A percentile compares a stretch with the other conserved stretches of the same genome.
phyloP scores from a whole-genome alignment of 2,888 invertebrate species.

The Minunthozetes semirufus region DNA sequence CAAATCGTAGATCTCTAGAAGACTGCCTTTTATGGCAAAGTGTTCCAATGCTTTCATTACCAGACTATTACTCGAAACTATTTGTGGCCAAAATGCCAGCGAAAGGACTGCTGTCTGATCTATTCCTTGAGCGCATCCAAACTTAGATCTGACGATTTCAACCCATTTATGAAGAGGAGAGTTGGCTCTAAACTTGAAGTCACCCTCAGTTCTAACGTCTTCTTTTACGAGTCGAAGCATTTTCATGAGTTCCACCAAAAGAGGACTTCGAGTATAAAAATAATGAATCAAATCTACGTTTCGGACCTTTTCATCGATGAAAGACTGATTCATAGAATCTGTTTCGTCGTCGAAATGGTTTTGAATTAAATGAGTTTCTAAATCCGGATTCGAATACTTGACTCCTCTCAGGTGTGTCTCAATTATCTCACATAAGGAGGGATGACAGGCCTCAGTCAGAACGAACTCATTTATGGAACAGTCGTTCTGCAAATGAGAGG shows the following conservation, averaged over 20 bases:
- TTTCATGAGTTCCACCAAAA: conserved; percentile 36
- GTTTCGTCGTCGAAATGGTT: conserved; percentile 36
- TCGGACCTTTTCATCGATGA: neutral
- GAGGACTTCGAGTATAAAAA: conserved; percentile 33
- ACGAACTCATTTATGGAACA: conserved; percentile 27
- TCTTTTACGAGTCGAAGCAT: conserved; percentile 32
- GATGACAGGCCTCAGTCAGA: conserved; percentile 33
- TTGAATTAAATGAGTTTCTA: conserved; percentile 21
- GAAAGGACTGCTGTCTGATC: conserved; percentile 19
- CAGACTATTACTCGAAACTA: conserved; percentile 19
- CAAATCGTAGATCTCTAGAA: conserved; percentile 30
- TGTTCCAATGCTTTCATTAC: conserved; percentile 37
- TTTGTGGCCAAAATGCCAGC: conserved; percentile 35
- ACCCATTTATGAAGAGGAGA: conserved; percentile 35
- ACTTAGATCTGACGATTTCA: conserved; percentile 25
- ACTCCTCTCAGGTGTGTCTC: conserved; percentile 34
- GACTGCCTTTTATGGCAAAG: conserved; percentile 26
- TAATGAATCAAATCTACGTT: conserved; percentile 36
- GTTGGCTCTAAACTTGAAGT: conserved; percentile 14
- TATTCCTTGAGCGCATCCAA: conserved; percentile 7
- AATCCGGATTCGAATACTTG: neutral
- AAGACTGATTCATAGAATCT: neutral
- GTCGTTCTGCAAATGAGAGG: conserved; percentile 29
- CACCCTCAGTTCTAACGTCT: neutral
- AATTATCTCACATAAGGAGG: conserved; percentile 35